These are phyloP conservation scores for Trialeurodes vaporariorum DNA, from an alignment of 1,140 invertebrate species.

Conservation along the genomic window DNA sequence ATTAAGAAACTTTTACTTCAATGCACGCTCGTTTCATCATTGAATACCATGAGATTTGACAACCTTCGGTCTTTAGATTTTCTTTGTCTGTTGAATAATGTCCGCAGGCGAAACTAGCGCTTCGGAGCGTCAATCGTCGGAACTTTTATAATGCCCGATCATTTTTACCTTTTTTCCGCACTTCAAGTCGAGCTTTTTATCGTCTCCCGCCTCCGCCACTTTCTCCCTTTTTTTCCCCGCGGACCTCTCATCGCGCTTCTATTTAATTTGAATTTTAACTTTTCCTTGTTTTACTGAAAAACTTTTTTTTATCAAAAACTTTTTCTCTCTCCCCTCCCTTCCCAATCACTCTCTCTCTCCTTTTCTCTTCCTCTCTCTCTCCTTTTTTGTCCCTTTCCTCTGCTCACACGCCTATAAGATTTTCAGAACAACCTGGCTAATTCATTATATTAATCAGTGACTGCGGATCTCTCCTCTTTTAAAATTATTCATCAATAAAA, in stretches of 20 bases:
- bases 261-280: constrained; percentile 1
- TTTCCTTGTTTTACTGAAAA: neutral
- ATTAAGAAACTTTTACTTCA: too few species aligned
- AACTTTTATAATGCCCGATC: neutral
- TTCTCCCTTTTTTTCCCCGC: neutral
- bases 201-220: too few species aligned
- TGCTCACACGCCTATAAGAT: neutral
- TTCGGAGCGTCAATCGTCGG: neutral
- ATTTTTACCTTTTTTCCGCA: neutral
- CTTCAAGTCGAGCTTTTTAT: neutral
- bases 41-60: too few species aligned
- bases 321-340: too few species aligned
- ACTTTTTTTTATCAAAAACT: too few species aligned
- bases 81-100: neutral
- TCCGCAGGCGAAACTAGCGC: neutral
- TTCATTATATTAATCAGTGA: constrained; percentile 1
- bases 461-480: neutral
- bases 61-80: too few species aligned
- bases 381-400: too few species aligned
- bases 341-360: too few species aligned
- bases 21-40: too few species aligned
- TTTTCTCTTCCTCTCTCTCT: too few species aligned
- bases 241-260: neutral
- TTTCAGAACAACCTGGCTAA: neutral
- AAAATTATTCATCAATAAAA: constrained; percentile 1